These are phyloP conservation scores for Bubo bubo DNA, from an alignment of 2,113 vertebrate genomes.

Conservation along the genomic window DNA sequence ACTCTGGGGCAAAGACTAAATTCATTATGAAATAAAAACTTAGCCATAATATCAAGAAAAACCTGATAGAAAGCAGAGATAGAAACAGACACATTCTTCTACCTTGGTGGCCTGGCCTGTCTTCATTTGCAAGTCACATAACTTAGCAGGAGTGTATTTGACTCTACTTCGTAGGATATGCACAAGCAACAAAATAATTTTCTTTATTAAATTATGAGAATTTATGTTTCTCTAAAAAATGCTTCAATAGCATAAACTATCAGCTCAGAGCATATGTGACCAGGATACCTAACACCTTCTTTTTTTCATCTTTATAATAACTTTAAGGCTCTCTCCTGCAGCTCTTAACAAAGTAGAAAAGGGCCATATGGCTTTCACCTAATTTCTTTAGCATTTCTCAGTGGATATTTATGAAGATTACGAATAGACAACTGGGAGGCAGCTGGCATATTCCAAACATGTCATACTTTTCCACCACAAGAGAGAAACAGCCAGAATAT, in stretches of 20 bases:
- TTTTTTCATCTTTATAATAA: slow-evolving; percentile 4
- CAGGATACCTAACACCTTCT: neutral
- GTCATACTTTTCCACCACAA: neutral
- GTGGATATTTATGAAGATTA: neutral
- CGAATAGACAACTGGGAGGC: neutral
- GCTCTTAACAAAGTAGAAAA: neutral
- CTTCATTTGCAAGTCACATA: neutral
- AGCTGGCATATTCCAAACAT: neutral
- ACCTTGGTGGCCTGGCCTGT: neutral
- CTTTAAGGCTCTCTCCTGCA: neutral
- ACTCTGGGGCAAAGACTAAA: neutral
- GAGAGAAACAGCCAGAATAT: neutral
- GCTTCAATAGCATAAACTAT: neutral
- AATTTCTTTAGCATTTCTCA: slow-evolving; percentile 10
- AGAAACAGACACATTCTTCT: neutral
- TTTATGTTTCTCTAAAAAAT: slow-evolving; percentile 6
- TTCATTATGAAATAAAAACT: neutral
- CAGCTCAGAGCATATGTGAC: neutral
- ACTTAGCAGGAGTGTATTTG: neutral
- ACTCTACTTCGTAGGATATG: neutral
- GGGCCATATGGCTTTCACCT: neutral
- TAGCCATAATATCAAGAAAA: neutral
- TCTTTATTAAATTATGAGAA: neutral
- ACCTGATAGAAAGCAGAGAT: neutral
- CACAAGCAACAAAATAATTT: neutral